Percentiles rank a stretch among this genome's conserved stretches.
phyloP scores from a whole-genome alignment of 2,113 vertebrate genomes.

The Myocastor coypus region DNA sequence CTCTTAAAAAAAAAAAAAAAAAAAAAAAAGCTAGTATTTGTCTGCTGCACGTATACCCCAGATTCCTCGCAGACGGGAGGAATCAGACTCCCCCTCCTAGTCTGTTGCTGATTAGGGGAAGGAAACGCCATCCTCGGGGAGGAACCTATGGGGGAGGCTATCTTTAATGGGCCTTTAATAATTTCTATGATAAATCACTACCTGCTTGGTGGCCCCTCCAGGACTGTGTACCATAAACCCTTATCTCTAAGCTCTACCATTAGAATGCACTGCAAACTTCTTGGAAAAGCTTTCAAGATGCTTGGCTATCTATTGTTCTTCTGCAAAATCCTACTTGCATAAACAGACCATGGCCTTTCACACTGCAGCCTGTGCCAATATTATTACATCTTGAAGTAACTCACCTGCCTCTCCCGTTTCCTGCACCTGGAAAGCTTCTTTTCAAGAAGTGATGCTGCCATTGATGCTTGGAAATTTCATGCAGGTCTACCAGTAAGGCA shows the following conservation, averaged over 20 bases:
- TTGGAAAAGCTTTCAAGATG: not conserved
- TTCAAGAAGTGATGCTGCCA: not conserved
- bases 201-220: not conserved
- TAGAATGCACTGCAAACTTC: not conserved
- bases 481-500: not conserved
- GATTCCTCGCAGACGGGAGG: no score
- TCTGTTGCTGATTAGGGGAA: not conserved
- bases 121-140: not conserved
- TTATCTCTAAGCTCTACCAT: not conserved
- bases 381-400: not conserved
- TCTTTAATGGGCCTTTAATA: not conserved
- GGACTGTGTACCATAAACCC: not conserved
- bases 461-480: not conserved
- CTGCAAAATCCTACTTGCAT: no score
- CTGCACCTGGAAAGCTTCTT: not conserved
- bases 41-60: not conserved
- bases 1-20: not conserved
- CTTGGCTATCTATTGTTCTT: not conserved
- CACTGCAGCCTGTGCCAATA: not conserved
- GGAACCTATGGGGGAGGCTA: fast-evolving
- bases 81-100: not conserved
- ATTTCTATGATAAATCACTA: not conserved
- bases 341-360: not conserved
- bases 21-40: not conserved
- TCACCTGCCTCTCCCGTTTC: not conserved